Evolutionary conservation across 2,797 vertebrate species (phyloP), one percentile per base, ranked within the genome.

Genomic region (Sarcoramphus papa): DNA sequence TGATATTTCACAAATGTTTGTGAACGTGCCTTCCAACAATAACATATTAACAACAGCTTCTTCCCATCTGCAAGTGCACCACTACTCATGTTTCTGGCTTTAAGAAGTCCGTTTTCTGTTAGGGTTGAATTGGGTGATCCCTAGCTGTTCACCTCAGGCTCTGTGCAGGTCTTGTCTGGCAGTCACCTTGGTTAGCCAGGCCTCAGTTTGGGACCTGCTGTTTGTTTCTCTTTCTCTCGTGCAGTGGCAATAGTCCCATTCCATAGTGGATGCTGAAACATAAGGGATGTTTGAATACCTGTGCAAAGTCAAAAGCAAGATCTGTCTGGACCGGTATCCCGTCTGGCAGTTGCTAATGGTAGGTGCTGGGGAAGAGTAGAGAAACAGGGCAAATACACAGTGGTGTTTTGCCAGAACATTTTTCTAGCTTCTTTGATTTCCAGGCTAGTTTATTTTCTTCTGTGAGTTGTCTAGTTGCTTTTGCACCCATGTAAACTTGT

Each of bases 1-100:
- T 74, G 84, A 51, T 89, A 68, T 48, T 94, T 94, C 41, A 83
- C 78, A 95, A 85, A 70, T 77, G 77, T 95, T 92, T 96, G 86
- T 76, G 59, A 92, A 65, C 1, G 5, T 51, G 59, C 54, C 37
- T 92, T 94, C 93, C 93, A 93, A 23, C 86, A 93, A 79, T 45
- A 92, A 94, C 63, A 33, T 70, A 81, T 63, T 87, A 85, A 70
- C 62, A 80, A 37, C 74, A 74, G 68, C 77, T 91, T 91, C 51
- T 87, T 92, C 54, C 43, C 70, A 82, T 89, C 59, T 94, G 53
- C 53, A 40, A 92, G 50, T 59, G n/a, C 84, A 67, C 33, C 13
- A 5, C 56, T 63, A 10, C 64, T 85, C 9, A 4, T 63, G 37
- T 56, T 90, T 67, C 56, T 80, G 85, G 53, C 60, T 91, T 80